Evolutionary conservation across 2,113 vertebrate genomes (phyloP).

Genomic region (Ptilorrhoa leucosticta): DNA sequence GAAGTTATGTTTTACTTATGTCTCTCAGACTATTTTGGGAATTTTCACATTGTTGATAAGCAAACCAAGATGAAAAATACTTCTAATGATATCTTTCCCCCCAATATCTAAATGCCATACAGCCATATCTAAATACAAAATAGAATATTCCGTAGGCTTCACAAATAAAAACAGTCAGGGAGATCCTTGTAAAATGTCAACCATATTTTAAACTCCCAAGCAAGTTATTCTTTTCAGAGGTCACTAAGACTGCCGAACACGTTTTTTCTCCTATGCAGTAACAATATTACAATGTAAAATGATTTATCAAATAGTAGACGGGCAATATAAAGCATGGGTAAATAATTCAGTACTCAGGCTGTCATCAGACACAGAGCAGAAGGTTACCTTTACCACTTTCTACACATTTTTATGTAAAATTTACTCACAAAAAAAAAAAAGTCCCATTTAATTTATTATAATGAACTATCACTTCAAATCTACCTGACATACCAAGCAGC

Average conservation of each 20-base stretch:
- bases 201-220: slow-evolving; percentile 2
- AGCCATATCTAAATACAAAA: not conserved
- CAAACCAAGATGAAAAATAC: not conserved
- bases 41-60: not conserved
- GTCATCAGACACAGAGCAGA: slow-evolving; percentile 4
- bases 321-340: slow-evolving; percentile 51
- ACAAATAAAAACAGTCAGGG: not conserved
- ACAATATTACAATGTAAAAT: slow-evolving; percentile 57
- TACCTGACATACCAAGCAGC: not conserved
- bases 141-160: not conserved
- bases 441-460: not conserved
- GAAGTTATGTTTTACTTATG: not conserved
- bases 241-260: slow-evolving; percentile 36
- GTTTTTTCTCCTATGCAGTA: not conserved
- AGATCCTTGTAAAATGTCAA: not conserved
- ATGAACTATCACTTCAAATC: not conserved
- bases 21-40: not conserved
- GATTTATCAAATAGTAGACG: slow-evolving; percentile 48
- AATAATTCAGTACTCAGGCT: slow-evolving; percentile 65
- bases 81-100: not conserved
- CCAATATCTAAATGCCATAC: not conserved
- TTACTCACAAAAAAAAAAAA: not conserved
- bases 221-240: slow-evolving; percentile 39
- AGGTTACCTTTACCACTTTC: not conserved
- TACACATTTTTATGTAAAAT: not conserved